Base-by-base conservation (phyloP, 1,140 invertebrate species). In the Bombus affinis region DNA sequence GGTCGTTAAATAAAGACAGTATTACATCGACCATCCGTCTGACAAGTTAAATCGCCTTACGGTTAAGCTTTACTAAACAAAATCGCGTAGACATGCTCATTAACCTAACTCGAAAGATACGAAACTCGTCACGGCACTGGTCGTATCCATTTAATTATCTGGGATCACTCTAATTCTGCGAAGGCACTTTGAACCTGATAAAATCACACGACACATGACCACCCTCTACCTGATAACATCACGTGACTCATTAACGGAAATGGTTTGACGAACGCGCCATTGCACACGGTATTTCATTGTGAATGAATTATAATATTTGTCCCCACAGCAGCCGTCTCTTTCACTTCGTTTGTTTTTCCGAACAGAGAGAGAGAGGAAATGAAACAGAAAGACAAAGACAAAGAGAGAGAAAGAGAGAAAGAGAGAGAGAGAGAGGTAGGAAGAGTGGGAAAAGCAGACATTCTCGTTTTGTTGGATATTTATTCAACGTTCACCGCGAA, bases 301-400 rank as follows among this genome's bases (percentile, higher is more conserved):
- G 73, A 72, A 86, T 84, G 68, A 86, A 86, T 86, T 86, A 83
- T 86, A 78, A 86, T 86, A 86, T 84, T 86, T 84, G 59, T 71
- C 57, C 35, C 22, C 37, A 4, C 22, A 22, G 5, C 18, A 22
- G 9, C 1, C 18, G 28, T 37, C 62, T 32, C 35, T 83, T 73
- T 72, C 42, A n/a, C 57, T 68, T 57, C 44, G 53, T 86, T 78
- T 73, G 35, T 22, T 62, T 22, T n/a, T 13, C 2, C 73, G 25
- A 53, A 53, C 18, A 53, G 18, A 53, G 22, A 22, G 22, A 22
- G 47, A 8, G 47, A 37, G 47, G 28, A 18, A 32, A 65, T 32
- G 47, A 37, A 37, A 42, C 22, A 35, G 25, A 10, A 22, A 65
- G n/a, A n/a, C 28, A 15, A 6, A 65, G 32, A 22, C 4, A 13